These are phyloP conservation scores for Drosophila malerkotliana DNA, from an alignment of 1,140 invertebrate genomes.

Conservation along the genomic window DNA sequence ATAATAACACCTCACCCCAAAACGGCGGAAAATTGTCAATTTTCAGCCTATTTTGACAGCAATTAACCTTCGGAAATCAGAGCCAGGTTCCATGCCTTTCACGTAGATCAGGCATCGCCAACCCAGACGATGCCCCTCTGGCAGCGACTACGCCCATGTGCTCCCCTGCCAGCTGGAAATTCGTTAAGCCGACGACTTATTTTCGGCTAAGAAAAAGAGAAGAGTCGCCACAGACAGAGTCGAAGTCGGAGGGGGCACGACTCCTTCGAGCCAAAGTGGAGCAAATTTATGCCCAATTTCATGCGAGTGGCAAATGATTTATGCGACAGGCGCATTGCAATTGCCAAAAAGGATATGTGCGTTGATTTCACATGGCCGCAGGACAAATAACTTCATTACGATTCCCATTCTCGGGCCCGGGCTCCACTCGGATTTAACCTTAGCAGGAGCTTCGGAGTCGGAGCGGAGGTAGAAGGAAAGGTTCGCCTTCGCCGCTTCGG, in stretches of 20 bases:
- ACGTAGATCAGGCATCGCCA: constrained; percentile 40
- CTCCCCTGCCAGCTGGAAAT: constrained; percentile 53
- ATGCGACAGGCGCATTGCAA: constrained; percentile 79
- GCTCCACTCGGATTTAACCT: neutral
- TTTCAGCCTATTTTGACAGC: neutral
- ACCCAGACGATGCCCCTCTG: constrained; percentile 19
- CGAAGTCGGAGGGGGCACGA: neutral
- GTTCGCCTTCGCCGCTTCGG: constrained; percentile 52
- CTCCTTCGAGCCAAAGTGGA: constrained; percentile 67
- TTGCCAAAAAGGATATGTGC: constrained; percentile 82
- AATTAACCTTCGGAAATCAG: constrained; percentile 20
- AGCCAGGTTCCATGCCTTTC: constrained; percentile 25
- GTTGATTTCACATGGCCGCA: constrained; percentile 77
- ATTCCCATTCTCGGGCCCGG: constrained; percentile 28
- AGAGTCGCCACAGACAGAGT: neutral
- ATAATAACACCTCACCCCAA: neutral
- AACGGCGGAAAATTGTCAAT: neutral
- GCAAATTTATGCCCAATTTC: constrained; percentile 82
- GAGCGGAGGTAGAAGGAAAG: constrained; percentile 12
- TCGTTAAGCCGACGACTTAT: constrained; percentile 74
- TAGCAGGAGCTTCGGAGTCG: neutral
- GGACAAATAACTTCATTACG: constrained; percentile 82
- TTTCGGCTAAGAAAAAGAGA: constrained; percentile 34
- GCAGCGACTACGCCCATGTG: constrained; percentile 32
- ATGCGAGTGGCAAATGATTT: constrained; percentile 82